phyloP scores from a whole-genome alignment of 2,888 invertebrate species.

The Meta bourneti region DNA sequence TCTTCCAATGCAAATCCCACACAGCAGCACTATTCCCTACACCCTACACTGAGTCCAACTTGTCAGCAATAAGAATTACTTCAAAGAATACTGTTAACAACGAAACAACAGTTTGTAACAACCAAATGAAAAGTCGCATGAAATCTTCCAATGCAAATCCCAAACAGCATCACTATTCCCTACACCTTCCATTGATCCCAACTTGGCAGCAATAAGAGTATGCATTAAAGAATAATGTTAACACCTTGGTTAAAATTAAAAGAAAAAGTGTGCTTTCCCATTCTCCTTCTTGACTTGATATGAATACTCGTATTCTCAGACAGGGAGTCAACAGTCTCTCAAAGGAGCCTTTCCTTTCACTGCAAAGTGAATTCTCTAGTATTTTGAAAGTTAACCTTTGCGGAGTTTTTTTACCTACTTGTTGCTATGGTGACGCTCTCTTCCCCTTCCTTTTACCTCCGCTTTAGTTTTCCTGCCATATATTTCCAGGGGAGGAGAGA shows the following conservation, averaged over 20 bases:
- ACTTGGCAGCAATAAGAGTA: no score
- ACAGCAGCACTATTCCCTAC: no score
- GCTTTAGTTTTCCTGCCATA: constrained; percentile 7
- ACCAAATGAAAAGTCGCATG: no score
- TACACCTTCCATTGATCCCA: no score
- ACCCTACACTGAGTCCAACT: no score
- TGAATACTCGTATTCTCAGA: constrained; percentile 18
- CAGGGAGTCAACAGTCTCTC: constrained; percentile 19
- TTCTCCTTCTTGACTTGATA: background rate
- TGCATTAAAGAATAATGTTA: background rate
- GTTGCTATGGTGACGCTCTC: constrained; percentile 57
- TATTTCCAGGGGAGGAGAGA: background rate
- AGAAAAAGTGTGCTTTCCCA: background rate
- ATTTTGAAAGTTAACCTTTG: constrained; percentile 42
- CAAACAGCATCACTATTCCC: no score
- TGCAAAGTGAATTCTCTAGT: constrained; percentile 28
- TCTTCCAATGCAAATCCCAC: no score
- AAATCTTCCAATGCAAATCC: no score
- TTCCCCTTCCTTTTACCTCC: constrained; percentile 7
- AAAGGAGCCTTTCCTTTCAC: constrained; percentile 23
- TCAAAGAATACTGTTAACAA: no score
- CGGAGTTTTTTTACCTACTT: constrained; percentile 42
- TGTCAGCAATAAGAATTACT: no score
- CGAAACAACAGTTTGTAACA: no score
- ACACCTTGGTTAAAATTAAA: background rate